Evolutionary conservation across 2,113 vertebrate genomes (phyloP).

Genomic region (Saguinus midas): DNA sequence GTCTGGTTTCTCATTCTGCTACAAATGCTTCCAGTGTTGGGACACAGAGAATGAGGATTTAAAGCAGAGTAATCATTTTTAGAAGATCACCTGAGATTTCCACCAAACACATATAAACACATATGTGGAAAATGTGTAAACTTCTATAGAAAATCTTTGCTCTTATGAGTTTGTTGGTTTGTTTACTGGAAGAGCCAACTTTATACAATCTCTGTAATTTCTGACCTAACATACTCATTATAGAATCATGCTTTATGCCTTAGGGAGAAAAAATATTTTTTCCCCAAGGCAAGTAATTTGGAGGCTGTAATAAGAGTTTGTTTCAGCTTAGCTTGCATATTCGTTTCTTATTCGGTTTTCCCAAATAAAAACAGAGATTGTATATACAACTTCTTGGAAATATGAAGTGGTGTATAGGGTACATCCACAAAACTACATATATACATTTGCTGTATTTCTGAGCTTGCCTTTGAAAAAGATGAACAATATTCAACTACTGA

Average conservation of each 20-base stretch:
- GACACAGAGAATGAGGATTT: neutral
- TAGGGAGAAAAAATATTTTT: constrained; percentile 39
- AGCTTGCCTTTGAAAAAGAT: constrained; percentile 40
- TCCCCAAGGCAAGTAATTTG: constrained; percentile 34
- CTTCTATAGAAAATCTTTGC: neutral
- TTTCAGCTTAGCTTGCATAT: constrained; percentile 31
- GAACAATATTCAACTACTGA: constrained; percentile 62
- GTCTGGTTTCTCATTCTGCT: neutral
- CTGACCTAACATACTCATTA: constrained; percentile 11
- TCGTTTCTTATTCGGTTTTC: constrained; percentile 50
- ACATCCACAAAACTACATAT: neutral
- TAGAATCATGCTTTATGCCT: constrained; percentile 33
- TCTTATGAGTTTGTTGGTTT: neutral
- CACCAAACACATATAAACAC: neutral
- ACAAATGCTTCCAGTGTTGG: neutral
- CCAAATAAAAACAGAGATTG: constrained; percentile 24
- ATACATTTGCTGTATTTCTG: constrained; percentile 20
- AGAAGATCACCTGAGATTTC: neutral
- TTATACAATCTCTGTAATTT: constrained; percentile 47
- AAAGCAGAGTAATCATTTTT: neutral
- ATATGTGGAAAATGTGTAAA: neutral
- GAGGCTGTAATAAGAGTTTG: constrained; percentile 7
- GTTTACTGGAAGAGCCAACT: constrained; percentile 28
- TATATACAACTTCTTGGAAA: neutral
- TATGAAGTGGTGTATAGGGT: neutral